These are phyloP conservation scores for Chymomyza costata DNA, from an alignment of 1,140 invertebrate species.

Conservation along the genomic window DNA sequence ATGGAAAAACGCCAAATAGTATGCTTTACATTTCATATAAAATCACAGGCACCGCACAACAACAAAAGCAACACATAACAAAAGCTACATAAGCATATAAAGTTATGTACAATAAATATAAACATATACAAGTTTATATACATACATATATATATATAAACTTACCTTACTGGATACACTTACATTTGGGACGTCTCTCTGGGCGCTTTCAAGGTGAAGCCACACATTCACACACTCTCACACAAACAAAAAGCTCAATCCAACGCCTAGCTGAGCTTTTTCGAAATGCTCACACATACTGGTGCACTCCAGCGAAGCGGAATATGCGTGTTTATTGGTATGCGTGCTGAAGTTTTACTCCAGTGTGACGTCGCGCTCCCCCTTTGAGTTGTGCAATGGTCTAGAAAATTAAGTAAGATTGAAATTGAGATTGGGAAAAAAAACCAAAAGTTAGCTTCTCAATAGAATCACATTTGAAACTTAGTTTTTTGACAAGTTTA, in stretches of 20 bases:
- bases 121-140: neutral
- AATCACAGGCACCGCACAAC: constrained; percentile 22
- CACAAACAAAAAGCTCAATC: constrained; percentile 39
- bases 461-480: too few species aligned
- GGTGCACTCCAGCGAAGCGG: constrained; percentile 8
- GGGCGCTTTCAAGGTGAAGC: constrained; percentile 44
- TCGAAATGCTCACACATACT: constrained; percentile 41
- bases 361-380: neutral
- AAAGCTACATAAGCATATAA: constrained; percentile 24
- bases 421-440: constrained; percentile 6
- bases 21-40: constrained; percentile 47
- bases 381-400: constrained; percentile 5
- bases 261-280: constrained; percentile 35
- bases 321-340: too few species aligned
- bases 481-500: too few species aligned
- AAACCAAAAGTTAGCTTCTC: constrained; percentile 1
- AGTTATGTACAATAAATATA: constrained; percentile 1
- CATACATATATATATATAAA: neutral
- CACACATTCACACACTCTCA: constrained; percentile 10
- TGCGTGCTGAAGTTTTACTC: neutral
- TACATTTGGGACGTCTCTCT: constrained; percentile 7
- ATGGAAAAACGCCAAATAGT: constrained; percentile 43
- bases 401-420: constrained; percentile 5
- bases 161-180: neutral
- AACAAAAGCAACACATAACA: constrained; percentile 15